Conservation (phyloP, 2,888 invertebrate species). For the Dione vanillae region DNA sequence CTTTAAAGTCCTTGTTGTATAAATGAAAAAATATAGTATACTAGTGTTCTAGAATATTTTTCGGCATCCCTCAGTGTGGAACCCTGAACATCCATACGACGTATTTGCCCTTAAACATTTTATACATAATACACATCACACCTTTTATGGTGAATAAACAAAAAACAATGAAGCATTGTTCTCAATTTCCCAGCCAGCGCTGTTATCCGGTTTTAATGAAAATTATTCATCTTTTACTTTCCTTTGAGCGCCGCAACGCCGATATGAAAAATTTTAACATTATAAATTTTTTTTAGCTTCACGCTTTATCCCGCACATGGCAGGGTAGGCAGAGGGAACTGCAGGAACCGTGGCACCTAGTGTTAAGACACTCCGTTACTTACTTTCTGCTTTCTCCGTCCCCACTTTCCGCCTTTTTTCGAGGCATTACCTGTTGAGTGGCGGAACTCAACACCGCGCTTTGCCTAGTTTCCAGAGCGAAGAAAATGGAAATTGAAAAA, state of each 20-base stretch:
- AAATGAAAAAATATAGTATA: background rate
- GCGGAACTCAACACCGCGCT: too few relatives aligned
- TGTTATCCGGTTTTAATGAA: slow-evolving; percentile 27
- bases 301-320: too few relatives aligned
- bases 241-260: slow-evolving; percentile 1
- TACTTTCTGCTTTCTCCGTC: too few relatives aligned
- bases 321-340: too few relatives aligned
- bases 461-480: too few relatives aligned
- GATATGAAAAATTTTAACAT: slow-evolving; percentile 11
- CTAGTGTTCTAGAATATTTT: background rate
- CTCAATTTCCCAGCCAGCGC: background rate
- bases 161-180: slow-evolving; percentile 14
- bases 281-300: too few relatives aligned
- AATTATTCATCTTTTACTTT: slow-evolving; percentile 19
- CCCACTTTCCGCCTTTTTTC: too few relatives aligned
- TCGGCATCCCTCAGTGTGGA: background rate
- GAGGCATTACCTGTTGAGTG: too few relatives aligned
- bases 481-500: too few relatives aligned
- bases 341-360: too few relatives aligned
- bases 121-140: slow-evolving; percentile 7
- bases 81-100: background rate
- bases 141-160: background rate
- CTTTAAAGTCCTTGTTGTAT: too few relatives aligned
- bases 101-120: slow-evolving; percentile 4
- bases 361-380: too few relatives aligned